Base-by-base conservation (phyloP, 2,888 invertebrate species). In the Lucinisca nassula region DNA sequence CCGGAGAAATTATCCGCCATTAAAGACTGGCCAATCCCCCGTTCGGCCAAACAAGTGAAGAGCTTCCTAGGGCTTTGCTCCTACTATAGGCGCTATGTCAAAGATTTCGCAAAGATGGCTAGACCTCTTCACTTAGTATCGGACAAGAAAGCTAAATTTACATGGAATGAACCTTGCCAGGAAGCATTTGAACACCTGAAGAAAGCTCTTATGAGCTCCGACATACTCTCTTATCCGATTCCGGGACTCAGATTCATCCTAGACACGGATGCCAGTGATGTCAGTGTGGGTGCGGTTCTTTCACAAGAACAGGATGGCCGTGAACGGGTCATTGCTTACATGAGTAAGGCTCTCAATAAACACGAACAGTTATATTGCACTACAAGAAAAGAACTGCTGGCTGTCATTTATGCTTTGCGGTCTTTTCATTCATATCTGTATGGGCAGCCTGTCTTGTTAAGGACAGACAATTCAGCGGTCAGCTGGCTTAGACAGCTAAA, bases 401-500 rank as follows among this genome's bases (percentile, higher is more conserved):
- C 88, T 45, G 76, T 85, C 32, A 49, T 85, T 2, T 32, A 32
- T 49, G 82, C 78, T 1, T 35, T 84, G 1, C 49, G 58, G 38
- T 38, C 70, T 21, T 86, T 79, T 37, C 84, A 84, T 37, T 45
- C 61, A 4, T 86, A 89, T 40, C 75, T 89, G 21, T 82, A 84
- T 61, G 89, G 86, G 24, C 79, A 86, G 61, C 4, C 74, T 8
- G 73, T 89, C n/a, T 35, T 77, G 6, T 30, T 85, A 4, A n/a
- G 84, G 21, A 87, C 84, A 4, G 87, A 87, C 45, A 83, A 89
- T 81, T 80, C 84, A 45, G 82, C 82, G 17, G 75, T 86, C n/a
- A 82, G 79, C 21, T 83, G 77, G 86, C 74, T 88, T 72, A 75
- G 38, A 32, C 77, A 37, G 35, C 32, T 87, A n/a, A 77, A 82